Evolutionary conservation across 2,113 vertebrate species (phyloP).

Genomic region (Myotis davidii): DNA sequence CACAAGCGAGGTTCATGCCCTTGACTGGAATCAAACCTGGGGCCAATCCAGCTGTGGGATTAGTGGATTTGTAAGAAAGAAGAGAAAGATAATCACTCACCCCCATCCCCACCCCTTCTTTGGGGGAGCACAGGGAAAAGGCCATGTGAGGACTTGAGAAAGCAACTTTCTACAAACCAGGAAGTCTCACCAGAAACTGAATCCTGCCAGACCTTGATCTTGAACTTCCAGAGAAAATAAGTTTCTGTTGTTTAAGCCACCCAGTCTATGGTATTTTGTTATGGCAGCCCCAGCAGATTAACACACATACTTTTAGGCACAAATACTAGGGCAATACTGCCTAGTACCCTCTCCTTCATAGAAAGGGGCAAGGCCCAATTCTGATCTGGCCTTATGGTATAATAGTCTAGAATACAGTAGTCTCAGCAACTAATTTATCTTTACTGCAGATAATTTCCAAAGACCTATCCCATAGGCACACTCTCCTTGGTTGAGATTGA

Average conservation of each 20-base stretch:
- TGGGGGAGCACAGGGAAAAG: not conserved
- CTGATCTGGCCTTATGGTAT: not conserved
- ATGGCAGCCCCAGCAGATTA: not conserved
- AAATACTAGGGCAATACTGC: not conserved
- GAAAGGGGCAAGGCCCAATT: not conserved
- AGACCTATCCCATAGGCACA: not conserved
- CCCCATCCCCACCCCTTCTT: not conserved
- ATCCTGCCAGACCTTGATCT: not conserved
- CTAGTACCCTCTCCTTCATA: not conserved
- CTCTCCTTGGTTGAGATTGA: not conserved
- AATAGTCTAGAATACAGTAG: not conserved
- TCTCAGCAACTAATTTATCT: slow-evolving; percentile 19
- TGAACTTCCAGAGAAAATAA: not conserved
- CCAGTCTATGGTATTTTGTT: not conserved
- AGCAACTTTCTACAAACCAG: not conserved
- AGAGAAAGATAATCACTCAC: not conserved
- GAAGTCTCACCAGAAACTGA: not conserved
- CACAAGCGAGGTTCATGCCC: too few species aligned
- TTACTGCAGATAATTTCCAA: not conserved
- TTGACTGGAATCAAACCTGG: too few species aligned
- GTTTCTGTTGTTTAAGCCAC: not conserved
- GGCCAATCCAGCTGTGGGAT: not conserved
- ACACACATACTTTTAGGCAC: not conserved
- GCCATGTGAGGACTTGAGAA: not conserved
- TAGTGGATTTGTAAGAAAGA: not conserved